These are phyloP conservation scores for Battus philenor DNA, from an alignment of 1,140 invertebrate genomes.

Conservation along the genomic window DNA sequence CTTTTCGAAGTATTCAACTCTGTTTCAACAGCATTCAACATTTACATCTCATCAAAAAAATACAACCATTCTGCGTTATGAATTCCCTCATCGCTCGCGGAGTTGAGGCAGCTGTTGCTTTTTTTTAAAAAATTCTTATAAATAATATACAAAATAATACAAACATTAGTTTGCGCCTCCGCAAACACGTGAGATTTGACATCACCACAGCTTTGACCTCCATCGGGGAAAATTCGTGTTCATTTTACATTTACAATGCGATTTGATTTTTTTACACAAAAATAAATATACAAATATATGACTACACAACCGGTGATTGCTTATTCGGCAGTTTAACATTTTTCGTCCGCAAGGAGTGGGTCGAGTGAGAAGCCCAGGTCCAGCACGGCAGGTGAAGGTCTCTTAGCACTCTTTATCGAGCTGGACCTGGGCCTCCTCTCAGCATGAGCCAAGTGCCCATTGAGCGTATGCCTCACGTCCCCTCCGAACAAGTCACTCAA, in stretches of 20 bases:
- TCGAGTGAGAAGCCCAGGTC: conserved; percentile 68
- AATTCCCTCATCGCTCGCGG: conserved; percentile 57
- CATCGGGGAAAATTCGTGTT: conserved; percentile 54
- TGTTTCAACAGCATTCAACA: conserved; percentile 53
- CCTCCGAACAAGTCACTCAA: conserved; percentile 47
- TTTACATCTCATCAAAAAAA: conserved; percentile 66
- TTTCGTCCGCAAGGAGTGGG: conserved; percentile 68
- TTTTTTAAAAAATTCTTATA: conserved; percentile 69
- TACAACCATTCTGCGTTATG: conserved; percentile 68
- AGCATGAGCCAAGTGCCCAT: conserved; percentile 46
- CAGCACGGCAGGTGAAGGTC: conserved; percentile 38
- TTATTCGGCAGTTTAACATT: conserved; percentile 57
- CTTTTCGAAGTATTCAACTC: conserved; percentile 66
- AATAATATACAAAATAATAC: conserved; percentile 77
- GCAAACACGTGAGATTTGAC: conserved; percentile 60
- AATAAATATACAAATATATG: conserved; percentile 73
- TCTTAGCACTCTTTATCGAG: conserved; percentile 43
- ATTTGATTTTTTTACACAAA: conserved; percentile 65
- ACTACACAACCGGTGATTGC: conserved; percentile 65
- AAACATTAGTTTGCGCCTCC: conserved; percentile 61
- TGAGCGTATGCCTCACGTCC: conserved; percentile 43
- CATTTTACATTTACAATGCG: conserved; percentile 49
- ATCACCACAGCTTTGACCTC: conserved; percentile 52
- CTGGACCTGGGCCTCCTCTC: conserved; percentile 29
- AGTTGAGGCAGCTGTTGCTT: conserved; percentile 41